Evolutionary conservation across 2,113 vertebrate genomes (phyloP).

Genomic region (Gobiocypris rarus): DNA sequence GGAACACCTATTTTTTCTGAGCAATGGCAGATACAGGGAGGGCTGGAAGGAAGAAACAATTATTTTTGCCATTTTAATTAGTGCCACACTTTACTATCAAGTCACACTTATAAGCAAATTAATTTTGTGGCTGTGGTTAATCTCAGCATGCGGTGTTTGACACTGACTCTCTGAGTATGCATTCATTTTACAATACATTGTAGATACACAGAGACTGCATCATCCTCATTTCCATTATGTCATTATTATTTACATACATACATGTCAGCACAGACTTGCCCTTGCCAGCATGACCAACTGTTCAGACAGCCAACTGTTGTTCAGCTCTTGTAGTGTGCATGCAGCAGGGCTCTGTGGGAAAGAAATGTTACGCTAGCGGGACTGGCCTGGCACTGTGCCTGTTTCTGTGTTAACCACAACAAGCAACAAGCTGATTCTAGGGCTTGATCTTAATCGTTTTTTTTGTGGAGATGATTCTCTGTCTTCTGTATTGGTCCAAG

Average conservation of each 20-base stretch:
- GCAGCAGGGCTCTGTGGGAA: constrained; percentile 48
- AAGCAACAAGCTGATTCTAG: constrained; percentile 2
- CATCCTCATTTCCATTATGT: constrained; percentile 21
- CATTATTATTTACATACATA: constrained; percentile 29
- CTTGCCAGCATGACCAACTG: constrained; percentile 38
- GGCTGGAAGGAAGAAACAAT: background rate
- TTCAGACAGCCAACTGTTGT: constrained; percentile 49
- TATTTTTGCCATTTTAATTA: background rate
- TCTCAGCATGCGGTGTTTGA: background rate
- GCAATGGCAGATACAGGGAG: background rate
- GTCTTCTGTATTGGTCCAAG: background rate
- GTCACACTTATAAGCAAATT: background rate
- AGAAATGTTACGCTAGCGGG: constrained; percentile 35
- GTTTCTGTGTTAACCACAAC: constrained; percentile 52
- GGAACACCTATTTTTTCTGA: background rate
- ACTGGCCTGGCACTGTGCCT: constrained; percentile 40
- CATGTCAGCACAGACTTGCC: constrained; percentile 12
- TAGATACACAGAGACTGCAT: background rate
- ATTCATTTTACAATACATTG: background rate
- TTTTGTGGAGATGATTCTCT: background rate
- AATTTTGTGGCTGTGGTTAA: background rate
- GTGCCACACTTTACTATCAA: background rate
- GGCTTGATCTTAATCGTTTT: background rate
- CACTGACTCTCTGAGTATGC: background rate
- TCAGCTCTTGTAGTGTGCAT: constrained; percentile 46